Base-by-base conservation (phyloP, 1,140 invertebrate species). In the Musca domestica region DNA sequence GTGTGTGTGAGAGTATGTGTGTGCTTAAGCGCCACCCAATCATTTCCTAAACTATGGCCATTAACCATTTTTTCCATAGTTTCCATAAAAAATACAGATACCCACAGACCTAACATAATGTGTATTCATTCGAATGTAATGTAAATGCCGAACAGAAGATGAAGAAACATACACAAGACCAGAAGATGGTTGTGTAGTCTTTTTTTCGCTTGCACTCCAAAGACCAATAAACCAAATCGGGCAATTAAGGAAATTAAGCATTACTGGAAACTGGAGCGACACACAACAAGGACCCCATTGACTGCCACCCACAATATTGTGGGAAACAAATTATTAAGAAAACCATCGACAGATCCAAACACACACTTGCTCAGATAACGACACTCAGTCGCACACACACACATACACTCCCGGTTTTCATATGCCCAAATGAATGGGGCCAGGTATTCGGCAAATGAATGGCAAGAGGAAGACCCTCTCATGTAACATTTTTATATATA, bases 301-400 rank as follows among this genome's bases (percentile, higher is more conserved):
- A 61, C 56, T 61, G 56, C 56, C 56, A 61, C 56, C 56, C 56
- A 61, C 56, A 61, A 61, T 61, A 61, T 61, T 61, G 56, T 61
- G 56, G 56, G 56, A 61, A 61, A 61, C 56, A 61, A 61, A 61
- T 61, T 61, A 61, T 61, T 61, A 34, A 61, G 56, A 61, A 61
- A 58, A 30, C 12, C 34, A 41, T 41, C 34, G 34, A 41, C 34
- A 41, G 34, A 41, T 41, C 34, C 34, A 41, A 5, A 41, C 34
- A 41, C 34, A 54, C 20, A 23, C 15, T 51, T 19, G 48, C 17
- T 20, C 17, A 9, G 48, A 51, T 20, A 19, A 51, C n/a, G 48
- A 51, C 9, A 22, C 17, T 51, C 2, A 48, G 5, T 9, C 0
- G 1, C 54, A 61, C 56, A 34, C 27, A 25, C 56, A 20, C 27